phyloP scores from a whole-genome alignment of 1,140 invertebrate species.

The Elymnias hypermnestra region DNA sequence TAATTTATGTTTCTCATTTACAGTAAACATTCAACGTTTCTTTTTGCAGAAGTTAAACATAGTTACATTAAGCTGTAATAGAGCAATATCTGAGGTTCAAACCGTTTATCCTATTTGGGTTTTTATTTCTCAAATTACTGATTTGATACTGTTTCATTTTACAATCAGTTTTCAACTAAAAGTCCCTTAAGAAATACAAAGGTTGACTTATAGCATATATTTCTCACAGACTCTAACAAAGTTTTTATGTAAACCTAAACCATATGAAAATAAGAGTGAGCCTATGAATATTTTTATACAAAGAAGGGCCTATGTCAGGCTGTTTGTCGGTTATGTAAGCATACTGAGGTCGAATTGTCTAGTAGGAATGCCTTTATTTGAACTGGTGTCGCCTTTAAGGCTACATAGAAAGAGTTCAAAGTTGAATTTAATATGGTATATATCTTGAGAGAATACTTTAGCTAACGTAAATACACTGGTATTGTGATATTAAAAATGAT shows the following conservation, averaged over 20 bases:
- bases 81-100: too few relatives aligned
- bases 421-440: background rate
- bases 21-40: too few relatives aligned
- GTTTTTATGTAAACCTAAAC: background rate
- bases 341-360: constrained; percentile 1
- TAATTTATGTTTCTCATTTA: too few relatives aligned
- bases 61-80: too few relatives aligned
- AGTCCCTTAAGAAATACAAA: too few relatives aligned
- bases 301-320: background rate
- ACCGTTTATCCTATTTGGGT: too few relatives aligned
- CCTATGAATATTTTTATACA: constrained; percentile 6
- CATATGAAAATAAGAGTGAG: background rate
- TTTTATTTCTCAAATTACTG: too few relatives aligned
- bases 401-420: background rate
- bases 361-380: constrained; percentile 2
- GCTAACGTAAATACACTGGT: constrained; percentile 1
- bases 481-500: constrained; percentile 7
- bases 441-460: background rate
- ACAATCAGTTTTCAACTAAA: too few relatives aligned
- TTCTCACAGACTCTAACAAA: background rate
- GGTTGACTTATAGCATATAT: too few relatives aligned
- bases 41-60: too few relatives aligned
- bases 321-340: constrained; percentile 1
- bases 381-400: background rate
- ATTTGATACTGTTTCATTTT: too few relatives aligned